Conservation (phyloP, 2,797 vertebrate genomes). For the Coregonus ussuriensis region DNA sequence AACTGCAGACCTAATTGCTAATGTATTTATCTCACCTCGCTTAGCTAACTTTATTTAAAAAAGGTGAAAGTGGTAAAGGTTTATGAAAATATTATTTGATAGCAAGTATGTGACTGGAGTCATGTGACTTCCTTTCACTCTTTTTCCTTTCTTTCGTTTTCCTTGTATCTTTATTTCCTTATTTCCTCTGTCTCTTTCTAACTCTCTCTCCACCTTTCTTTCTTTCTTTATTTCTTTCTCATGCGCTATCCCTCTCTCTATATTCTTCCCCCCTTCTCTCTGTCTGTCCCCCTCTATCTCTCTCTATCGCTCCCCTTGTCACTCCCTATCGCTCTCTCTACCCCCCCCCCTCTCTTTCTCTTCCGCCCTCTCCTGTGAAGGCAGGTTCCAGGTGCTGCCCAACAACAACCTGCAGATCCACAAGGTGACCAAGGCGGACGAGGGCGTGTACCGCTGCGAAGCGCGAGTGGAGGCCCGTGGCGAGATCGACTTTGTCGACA, state of each 20-base stretch:
- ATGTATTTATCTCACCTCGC: constrained; percentile 56
- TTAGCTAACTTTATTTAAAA: constrained; percentile 46
- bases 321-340: neutral
- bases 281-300: constrained; percentile 12
- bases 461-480: constrained; percentile 96
- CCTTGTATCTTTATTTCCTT: constrained; percentile 47
- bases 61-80: constrained; percentile 43
- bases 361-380: constrained; percentile 68
- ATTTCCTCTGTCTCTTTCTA: constrained; percentile 11
- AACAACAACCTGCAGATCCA: constrained; percentile 97
- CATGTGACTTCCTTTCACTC: constrained; percentile 47
- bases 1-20: constrained; percentile 50
- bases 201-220: constrained; percentile 1
- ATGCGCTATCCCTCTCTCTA: constrained; percentile 2
- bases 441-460: constrained; percentile 96
- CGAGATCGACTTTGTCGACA: constrained; percentile 97
- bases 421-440: constrained; percentile 92
- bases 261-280: neutral
- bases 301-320: constrained; percentile 25
- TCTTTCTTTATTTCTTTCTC: constrained; percentile 11
- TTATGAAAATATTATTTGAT: constrained; percentile 48
- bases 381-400: constrained; percentile 85
- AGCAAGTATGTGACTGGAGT: constrained; percentile 8
- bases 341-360: constrained; percentile 31
- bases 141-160: constrained; percentile 33